Conservation (phyloP, 2,797 vertebrate species). For the Botia kubotai region DNA sequence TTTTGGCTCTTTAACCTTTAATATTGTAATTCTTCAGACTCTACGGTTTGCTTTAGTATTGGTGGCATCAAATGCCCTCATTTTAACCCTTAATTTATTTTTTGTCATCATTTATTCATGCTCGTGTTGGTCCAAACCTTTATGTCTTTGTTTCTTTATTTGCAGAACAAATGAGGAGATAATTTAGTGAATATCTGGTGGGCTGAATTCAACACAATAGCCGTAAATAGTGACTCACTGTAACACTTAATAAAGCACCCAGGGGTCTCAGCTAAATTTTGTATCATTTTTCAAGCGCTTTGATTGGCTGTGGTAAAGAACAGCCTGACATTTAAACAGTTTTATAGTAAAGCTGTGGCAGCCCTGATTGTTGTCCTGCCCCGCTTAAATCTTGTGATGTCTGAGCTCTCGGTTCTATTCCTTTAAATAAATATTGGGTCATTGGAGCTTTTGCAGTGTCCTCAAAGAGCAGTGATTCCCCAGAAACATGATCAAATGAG, state of each 20-base stretch:
- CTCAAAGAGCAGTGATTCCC: background rate
- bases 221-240: background rate
- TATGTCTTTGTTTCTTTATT: too few species aligned
- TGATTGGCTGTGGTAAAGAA: too few species aligned
- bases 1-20: background rate
- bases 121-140: too few species aligned
- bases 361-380: too few species aligned
- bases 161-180: too few species aligned
- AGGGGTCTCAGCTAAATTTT: background rate
- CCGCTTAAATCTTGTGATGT: background rate
- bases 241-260: background rate
- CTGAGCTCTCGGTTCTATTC: background rate
- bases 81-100: background rate
- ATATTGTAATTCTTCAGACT: background rate
- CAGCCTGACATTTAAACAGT: too few species aligned
- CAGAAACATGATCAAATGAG: background rate
- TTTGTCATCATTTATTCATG: too few species aligned
- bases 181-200: background rate
- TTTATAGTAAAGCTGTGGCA: too few species aligned
- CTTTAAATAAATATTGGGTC: slow-evolving; percentile 37
- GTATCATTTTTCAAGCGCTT: background rate
- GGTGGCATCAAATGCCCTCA: background rate
- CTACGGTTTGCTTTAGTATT: background rate
- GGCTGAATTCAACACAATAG: background rate
- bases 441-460: background rate